phyloP scores from a whole-genome alignment of 2,888 invertebrate genomes.

The Rhimphoctona megacephalus region DNA sequence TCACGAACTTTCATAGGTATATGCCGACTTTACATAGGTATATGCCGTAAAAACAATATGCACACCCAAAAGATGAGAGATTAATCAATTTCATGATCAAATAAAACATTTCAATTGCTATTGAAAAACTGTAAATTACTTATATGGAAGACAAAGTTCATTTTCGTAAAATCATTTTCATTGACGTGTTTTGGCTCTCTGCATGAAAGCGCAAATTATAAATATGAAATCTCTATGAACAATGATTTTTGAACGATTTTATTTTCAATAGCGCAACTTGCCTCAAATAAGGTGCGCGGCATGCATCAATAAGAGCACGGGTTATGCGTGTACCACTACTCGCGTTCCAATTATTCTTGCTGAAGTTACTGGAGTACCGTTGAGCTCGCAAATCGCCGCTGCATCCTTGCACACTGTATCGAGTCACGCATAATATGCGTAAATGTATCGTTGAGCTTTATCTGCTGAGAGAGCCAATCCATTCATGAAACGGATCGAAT shows the following conservation, averaged over 20 bases:
- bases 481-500: slow-evolving; percentile 59
- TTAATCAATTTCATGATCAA: not conserved
- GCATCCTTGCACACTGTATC: slow-evolving; percentile 14
- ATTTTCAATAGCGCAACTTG: slow-evolving; percentile 7
- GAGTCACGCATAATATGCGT: slow-evolving; percentile 64
- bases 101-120: not conserved
- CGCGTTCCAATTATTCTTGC: slow-evolving; percentile 71
- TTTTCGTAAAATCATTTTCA: not conserved
- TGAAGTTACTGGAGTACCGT: slow-evolving; percentile 61
- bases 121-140: not conserved
- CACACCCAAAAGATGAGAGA: too few species aligned
- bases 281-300: slow-evolving; percentile 4
- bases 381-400: slow-evolving; percentile 54
- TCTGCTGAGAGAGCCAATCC: slow-evolving; percentile 37
- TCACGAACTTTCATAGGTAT: too few species aligned
- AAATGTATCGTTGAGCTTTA: slow-evolving; percentile 36
- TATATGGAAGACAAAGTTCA: not conserved
- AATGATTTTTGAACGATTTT: not conserved
- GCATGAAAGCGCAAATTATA: not conserved
- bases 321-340: slow-evolving; percentile 60
- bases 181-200: not conserved
- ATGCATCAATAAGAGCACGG: slow-evolving; percentile 14
- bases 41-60: too few species aligned
- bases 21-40: too few species aligned
- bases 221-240: not conserved